Base-by-base conservation (phyloP, 2,888 invertebrate species). In the Octonoba sinensis region DNA sequence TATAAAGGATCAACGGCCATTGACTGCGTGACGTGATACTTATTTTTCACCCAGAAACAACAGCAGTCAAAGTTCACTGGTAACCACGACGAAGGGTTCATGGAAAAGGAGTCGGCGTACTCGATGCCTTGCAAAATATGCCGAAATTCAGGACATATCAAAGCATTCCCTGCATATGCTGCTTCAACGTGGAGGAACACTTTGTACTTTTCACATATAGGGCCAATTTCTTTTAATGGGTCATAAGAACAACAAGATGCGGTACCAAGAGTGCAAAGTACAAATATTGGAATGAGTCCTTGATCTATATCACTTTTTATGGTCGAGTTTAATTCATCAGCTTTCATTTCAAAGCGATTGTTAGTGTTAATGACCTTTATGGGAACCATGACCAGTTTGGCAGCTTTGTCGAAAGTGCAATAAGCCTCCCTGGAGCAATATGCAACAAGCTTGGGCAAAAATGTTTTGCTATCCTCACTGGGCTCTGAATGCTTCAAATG, bases 1-100 rank as follows among this genome's bases (percentile, higher is more conserved):
- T 99, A 99, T 49, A 99, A 91, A 6, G 99, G 99, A 90, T 99
- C 98, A 22, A 99, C 99, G 4, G 97, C 97, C 83, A 99, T 91
- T 0, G 99, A 98, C 72, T 96, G 95, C 12, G 98, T 98, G 86
- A 99, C 90, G 84, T 95, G 22, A 20, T 57, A 20, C 13, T 60
- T n/a, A 15, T 24, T 36, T 83, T 93, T 92, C 24, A 99, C 98
- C 99, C 99, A 99, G 88, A 98, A 92, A 15, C 96, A 93, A 0
- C 98, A 98, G 88, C 97, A 97, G 89, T 99, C 99, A 87, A 98
- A 99, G 89, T 96, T 96, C 47, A 96, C 95, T 70, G 99, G 90
- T 90, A 99, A 91, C 92, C 97, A 96, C 90, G 99, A 99, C 89
- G 99, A 98, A 0, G 97, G 94, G 88, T 99, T 99, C 24, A 96